Percentiles rank a stretch among this genome's conserved stretches.
Evolutionary conservation across 92 coral and sea anemone genomes (phyloP).

Genomic region (Scolanthus callimorphus): DNA sequence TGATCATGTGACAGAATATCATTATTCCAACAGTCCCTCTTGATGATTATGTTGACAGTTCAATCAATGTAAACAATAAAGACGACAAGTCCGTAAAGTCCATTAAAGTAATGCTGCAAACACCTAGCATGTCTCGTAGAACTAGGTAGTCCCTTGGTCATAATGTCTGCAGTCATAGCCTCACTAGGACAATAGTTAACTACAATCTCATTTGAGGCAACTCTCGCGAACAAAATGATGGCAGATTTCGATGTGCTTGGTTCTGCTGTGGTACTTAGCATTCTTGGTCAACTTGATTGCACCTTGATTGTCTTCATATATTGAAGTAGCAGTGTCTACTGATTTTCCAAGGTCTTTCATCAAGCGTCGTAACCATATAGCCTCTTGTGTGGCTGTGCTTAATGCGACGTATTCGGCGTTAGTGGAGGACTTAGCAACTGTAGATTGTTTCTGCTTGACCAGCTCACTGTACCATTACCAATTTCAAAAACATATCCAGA

Average conservation of each 20-base stretch:
- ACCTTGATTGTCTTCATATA: constrained; percentile 58
- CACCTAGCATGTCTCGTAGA: constrained; percentile 18
- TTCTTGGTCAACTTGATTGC: constrained; percentile 53
- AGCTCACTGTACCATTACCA: constrained; percentile 38
- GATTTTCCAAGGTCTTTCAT: constrained; percentile 20
- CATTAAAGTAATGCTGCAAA: not conserved
- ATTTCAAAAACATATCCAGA: constrained; percentile 48
- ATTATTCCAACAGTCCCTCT: not conserved
- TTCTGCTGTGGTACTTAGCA: constrained; percentile 45
- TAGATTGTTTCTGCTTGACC: constrained; percentile 34
- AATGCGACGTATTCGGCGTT: constrained; percentile 54
- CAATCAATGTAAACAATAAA: not conserved
- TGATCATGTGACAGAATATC: no score
- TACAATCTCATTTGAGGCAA: constrained; percentile 37
- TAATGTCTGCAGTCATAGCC: constrained; percentile 52
- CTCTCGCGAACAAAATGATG: constrained; percentile 52
- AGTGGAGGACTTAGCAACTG: no score
- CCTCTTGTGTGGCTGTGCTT: constrained; percentile 40
- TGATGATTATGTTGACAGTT: not conserved
- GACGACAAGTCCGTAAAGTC: not conserved
- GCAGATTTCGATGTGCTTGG: constrained; percentile 55
- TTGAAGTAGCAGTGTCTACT: constrained; percentile 3
- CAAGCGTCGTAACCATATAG: constrained; percentile 27
- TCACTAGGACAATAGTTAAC: constrained; percentile 43
- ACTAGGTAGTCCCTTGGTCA: constrained; percentile 42